phyloP scores from a whole-genome alignment of 2,888 invertebrate species.

The Hetaerina titia region DNA sequence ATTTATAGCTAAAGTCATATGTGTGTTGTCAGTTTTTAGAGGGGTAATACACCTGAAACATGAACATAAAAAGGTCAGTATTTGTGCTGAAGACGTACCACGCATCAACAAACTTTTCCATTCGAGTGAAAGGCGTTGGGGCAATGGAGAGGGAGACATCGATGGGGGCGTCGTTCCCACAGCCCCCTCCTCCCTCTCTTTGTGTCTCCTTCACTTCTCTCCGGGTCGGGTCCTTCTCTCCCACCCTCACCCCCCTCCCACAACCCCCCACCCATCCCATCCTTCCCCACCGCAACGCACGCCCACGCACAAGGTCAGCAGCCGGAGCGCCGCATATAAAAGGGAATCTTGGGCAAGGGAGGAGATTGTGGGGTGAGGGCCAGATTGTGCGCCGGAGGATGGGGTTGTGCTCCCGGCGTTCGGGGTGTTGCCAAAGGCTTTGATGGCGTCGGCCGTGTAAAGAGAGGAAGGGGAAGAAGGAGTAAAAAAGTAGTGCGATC shows the following conservation, averaged over 20 bases:
- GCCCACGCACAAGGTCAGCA: neutral
- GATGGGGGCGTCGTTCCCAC: neutral
- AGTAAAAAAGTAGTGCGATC: neutral
- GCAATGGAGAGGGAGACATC: neutral
- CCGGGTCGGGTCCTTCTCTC: neutral
- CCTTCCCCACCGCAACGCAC: neutral
- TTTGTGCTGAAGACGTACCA: too few relatives aligned
- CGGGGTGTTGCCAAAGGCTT: neutral
- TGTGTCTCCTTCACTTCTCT: neutral
- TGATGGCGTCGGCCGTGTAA: neutral
- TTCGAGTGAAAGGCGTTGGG: neutral
- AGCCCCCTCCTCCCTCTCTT: too few relatives aligned
- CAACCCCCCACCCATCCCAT: neutral
- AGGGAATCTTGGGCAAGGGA: neutral
- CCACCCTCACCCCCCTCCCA: neutral
- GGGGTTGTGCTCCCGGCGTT: neutral
- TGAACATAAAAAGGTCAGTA: too few relatives aligned
- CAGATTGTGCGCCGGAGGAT: neutral
- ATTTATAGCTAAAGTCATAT: too few relatives aligned
- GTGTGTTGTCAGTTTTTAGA: too few relatives aligned
- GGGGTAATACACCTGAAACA: too few relatives aligned
- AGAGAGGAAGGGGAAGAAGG: neutral
- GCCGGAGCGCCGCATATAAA: neutral
- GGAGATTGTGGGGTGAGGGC: neutral
- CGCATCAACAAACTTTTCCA: too few relatives aligned